Base-by-base conservation (phyloP, 2,888 invertebrate species). In the Listrodromus nycthemerus region DNA sequence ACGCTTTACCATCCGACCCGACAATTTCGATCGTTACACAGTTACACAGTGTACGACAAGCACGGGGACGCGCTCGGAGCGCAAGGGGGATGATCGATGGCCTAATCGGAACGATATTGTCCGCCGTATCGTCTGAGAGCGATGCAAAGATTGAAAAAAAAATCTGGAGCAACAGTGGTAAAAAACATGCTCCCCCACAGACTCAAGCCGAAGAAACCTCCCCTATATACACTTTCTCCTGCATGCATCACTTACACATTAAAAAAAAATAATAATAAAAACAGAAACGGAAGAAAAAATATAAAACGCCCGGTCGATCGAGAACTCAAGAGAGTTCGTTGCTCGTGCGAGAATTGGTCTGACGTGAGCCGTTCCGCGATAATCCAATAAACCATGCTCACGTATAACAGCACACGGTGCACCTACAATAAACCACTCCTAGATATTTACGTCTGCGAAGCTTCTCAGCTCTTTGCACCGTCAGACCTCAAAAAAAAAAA, bases 361-460 rank as follows among this genome's bases (percentile, higher is more conserved):
- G 74, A 78, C 73, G 82, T 82, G 82, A 79, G 74, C 78, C 82
- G 78, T 82, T 82, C 82, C 82, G 74, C 74, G 78, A 61, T 78
- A 82, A 82, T 82, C 81, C 71, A 71, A 77, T 82, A 77, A 78
- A 78, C 50, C 76, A 52, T 45, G 45, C 41, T 24, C 50, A 24
- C 21, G 37, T 19, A 52, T 48, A 21, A 13, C 58, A 13, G 61
- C 3, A 16, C 58, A 37, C 21, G 19, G 48, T 33, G 6, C 24
- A 16, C 21, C 16, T 24, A 33, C 45, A 48, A 2, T 13, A 13
- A 41, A 13, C 41, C 41, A 41, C 41, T 41, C 41, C 41, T 41
- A 41, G 41, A 8, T 41, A 41, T 10, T 41, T 41, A 41, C 41
- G 41, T 41, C 13, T 13, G 13, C 41, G 13, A 41, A 13, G 37